Conservation (phyloP, 1,140 invertebrate species). For the Penaeus vannamei region DNA sequence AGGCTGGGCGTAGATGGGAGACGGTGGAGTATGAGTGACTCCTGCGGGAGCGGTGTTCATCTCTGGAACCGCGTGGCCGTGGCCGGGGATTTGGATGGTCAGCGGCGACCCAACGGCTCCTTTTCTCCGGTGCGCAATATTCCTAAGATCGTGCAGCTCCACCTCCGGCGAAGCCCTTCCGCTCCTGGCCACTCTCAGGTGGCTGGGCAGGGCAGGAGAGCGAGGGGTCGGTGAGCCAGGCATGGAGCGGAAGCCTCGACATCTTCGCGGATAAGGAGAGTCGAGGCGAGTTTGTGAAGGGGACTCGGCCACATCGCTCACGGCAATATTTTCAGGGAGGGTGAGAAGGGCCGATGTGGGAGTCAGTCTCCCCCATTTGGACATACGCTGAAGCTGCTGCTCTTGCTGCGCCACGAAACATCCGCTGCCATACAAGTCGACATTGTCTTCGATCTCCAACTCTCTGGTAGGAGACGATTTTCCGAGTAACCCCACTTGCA, state of each 20-base stretch:
- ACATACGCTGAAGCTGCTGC: neutral
- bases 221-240: conserved; percentile 20
- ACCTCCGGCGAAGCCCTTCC: no score
- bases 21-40: neutral
- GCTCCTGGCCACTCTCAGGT: no score
- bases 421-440: neutral
- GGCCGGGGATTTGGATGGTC: conserved; percentile 13
- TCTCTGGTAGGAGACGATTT: no score
- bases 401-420: conserved; percentile 29
- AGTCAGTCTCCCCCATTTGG: neutral
- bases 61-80: neutral
- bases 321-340: conserved; percentile 49
- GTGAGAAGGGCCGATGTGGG: conserved; percentile 38
- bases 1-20: conserved; percentile 55
- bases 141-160: neutral
- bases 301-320: neutral
- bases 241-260: conserved; percentile 47
- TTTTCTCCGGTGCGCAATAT: conserved; percentile 49
- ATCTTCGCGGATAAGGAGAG: conserved; percentile 53
- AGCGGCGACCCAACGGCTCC: conserved; percentile 14
- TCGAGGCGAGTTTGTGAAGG: conserved; percentile 20
- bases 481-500: no score
- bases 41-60: neutral
- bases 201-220: neutral
- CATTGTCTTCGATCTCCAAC: neutral